Percentiles rank a stretch among this genome's conserved stretches.
These are phyloP conservation scores for Sebastes goodei DNA, from an alignment of 2,797 vertebrate species.

Conservation along the genomic window DNA sequence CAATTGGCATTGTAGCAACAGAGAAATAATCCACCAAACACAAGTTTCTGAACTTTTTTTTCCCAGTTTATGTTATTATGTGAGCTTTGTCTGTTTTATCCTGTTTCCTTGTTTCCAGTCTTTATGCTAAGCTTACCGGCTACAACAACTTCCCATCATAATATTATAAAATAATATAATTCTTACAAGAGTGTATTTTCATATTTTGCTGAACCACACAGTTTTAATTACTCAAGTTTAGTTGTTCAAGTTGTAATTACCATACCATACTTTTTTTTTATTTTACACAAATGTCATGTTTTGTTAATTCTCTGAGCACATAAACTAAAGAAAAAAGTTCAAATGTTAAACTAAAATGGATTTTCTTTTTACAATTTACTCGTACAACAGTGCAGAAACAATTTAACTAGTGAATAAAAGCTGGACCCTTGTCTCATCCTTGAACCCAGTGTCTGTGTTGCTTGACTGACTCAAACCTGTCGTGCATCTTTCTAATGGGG, in stretches of 20 bases:
- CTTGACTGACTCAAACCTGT: slow-evolving; percentile 43
- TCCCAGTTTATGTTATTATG: no score
- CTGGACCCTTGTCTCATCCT: background rate
- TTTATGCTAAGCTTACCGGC: background rate
- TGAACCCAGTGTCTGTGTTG: background rate
- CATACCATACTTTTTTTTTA: background rate
- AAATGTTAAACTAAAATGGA: background rate
- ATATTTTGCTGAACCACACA: background rate
- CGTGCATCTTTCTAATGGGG: slow-evolving; percentile 40
- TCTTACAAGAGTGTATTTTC: background rate
- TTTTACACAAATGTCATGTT: background rate
- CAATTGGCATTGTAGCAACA: no score
- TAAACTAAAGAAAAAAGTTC: background rate
- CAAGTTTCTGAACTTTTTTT: no score
- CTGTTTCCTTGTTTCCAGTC: background rate
- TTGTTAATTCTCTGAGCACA: background rate
- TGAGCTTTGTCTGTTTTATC: background rate
- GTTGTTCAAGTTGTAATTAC: background rate
- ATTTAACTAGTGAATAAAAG: background rate
- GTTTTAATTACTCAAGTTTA: background rate
- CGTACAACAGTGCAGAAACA: background rate
- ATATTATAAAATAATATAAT: background rate
- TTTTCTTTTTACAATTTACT: background rate
- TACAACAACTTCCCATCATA: background rate
- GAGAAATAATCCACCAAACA: no score